Evolutionary conservation across 2,113 vertebrate species (phyloP), one percentile per base, ranked within the genome.

Genomic region (Rafetus swinhoei): DNA sequence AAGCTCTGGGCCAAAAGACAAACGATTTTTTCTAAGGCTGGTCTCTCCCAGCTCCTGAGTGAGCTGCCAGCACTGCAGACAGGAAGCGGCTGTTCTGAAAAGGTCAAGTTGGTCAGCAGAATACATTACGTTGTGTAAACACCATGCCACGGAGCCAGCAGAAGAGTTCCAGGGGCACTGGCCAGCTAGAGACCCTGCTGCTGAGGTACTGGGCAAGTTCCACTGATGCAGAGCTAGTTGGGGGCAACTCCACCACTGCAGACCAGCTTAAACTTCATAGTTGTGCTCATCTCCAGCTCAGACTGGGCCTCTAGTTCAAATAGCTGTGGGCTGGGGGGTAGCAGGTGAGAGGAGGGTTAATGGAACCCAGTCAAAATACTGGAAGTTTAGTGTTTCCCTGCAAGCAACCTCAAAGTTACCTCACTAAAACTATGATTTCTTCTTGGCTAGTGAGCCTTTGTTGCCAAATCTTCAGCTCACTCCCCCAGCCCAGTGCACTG

Each of bases 391-490:
- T 81, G 82, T 87, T 94, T 93, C 15, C 54, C 87, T 93, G 55
- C 2, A 2, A 90, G 52, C 1, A 0, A 50, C 82, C 90, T 90
- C 80, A 96, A 1, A 24, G 21, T 81, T 94, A 94, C 89, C 84
- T 92, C 94, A 90, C 19, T 65, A 85, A 96, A 96, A 97, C 94
- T 94, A 87, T 72, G 95, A 77, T 45, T 95, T 96, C 83, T 92
- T 95, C 85, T 87, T 90, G 35, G 85, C 93, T 94, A 80, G 82
- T 95, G 87, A 83, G 91, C 69, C 76, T 92, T 83, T 81, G 86
- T 85, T 93, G 85, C 79, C 88, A 95, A 94, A 84, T 76, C 83
- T 84, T 54, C 56, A 88, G 74, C 60, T 94, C 81, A 62, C 50
- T 32, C 82, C 84, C 35, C 77, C 77, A 93, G 29, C 76, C 25